Evolutionary conservation across 2,888 invertebrate genomes (phyloP).

Genomic region (Lycaena phlaeas): DNA sequence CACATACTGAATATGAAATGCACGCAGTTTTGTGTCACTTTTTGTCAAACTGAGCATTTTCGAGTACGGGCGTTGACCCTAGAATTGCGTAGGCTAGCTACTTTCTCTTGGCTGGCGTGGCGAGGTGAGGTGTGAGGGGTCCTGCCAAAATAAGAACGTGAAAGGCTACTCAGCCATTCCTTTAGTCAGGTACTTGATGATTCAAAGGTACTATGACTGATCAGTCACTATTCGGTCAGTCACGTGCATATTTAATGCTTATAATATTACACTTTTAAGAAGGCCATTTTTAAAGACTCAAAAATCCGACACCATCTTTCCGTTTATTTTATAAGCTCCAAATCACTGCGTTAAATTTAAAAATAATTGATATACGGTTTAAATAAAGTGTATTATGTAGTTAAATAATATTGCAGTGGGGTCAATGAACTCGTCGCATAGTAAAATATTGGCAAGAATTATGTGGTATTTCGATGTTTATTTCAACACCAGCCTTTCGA

Average conservation of each 20-base stretch:
- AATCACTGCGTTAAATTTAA: too few relatives aligned
- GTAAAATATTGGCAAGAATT: too few relatives aligned
- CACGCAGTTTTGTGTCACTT: conserved; percentile 64
- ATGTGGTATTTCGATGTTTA: too few relatives aligned
- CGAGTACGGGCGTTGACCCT: conserved; percentile 68
- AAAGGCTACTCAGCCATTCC: conserved; percentile 60
- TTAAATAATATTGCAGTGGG: too few relatives aligned
- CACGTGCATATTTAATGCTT: neutral
- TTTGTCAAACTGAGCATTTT: conserved; percentile 68
- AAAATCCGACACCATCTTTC: too few relatives aligned
- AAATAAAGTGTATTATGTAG: too few relatives aligned
- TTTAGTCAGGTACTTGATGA: conserved; percentile 19
- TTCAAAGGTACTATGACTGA: neutral
- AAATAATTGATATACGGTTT: too few relatives aligned
- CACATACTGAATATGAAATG: conserved; percentile 67
- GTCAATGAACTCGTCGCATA: too few relatives aligned
- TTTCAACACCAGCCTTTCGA: too few relatives aligned
- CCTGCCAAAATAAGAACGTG: conserved; percentile 71
- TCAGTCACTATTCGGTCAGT: too few relatives aligned
- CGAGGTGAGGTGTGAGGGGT: conserved; percentile 54
- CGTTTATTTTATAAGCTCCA: too few relatives aligned
- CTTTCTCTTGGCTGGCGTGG: conserved; percentile 61
- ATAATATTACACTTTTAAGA: neutral
- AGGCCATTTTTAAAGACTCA: too few relatives aligned
- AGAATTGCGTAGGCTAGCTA: conserved; percentile 71